Evolutionary conservation across 1,140 invertebrate genomes (phyloP).

Genomic region (Nebria ingens): DNA sequence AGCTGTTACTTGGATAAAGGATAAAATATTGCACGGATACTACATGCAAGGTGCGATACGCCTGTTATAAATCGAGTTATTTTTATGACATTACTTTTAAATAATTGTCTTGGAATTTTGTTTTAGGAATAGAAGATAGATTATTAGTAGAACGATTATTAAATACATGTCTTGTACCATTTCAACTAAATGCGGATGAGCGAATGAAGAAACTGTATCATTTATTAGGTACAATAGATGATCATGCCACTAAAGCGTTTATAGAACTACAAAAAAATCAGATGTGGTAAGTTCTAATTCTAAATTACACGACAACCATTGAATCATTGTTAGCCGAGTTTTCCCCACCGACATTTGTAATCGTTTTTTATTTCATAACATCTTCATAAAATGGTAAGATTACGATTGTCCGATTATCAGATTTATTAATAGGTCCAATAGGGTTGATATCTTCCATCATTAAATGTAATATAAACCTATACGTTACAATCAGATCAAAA

Average conservation of each 20-base stretch:
- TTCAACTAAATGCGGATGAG: constrained; percentile 72
- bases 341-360: too few relatives aligned
- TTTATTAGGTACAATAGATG: constrained; percentile 84
- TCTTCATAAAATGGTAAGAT: too few relatives aligned
- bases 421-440: too few relatives aligned
- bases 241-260: constrained; percentile 91
- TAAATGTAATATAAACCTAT: too few relatives aligned
- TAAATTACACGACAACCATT: not conserved
- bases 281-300: constrained; percentile 37
- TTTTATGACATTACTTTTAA: constrained; percentile 17
- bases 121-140: constrained; percentile 52
- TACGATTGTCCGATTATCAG: too few relatives aligned
- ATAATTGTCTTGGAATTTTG: constrained; percentile 21
- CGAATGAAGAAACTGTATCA: constrained; percentile 93
- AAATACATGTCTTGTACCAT: constrained; percentile 92
- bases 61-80: too few relatives aligned
- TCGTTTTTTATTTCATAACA: too few relatives aligned
- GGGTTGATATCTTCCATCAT: too few relatives aligned
- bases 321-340: too few relatives aligned
- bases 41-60: constrained; percentile 62
- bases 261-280: constrained; percentile 91
- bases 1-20: constrained; percentile 92
- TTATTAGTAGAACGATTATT: constrained; percentile 88
- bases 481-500: too few relatives aligned
- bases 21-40: constrained; percentile 92